A percentile compares a stretch with the other conserved stretches of the same genome.
Conservation (phyloP, 2,888 invertebrate genomes). For the Liposcelis brunnea region DNA sequence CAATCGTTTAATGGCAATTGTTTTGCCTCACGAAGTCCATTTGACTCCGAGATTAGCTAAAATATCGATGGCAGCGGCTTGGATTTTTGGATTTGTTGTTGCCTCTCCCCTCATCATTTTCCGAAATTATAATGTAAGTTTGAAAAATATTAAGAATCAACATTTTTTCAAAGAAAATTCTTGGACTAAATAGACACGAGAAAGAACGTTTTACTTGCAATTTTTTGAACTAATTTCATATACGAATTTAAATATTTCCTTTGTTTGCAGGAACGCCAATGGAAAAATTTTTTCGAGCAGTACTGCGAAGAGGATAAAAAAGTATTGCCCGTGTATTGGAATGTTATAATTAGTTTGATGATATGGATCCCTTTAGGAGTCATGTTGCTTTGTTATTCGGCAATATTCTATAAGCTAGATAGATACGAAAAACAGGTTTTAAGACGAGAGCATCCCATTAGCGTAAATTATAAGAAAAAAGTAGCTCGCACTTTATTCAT, state of each 20-base stretch:
- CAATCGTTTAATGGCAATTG: conserved; percentile 66
- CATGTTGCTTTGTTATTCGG: conserved; percentile 55
- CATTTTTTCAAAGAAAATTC: too few relatives aligned
- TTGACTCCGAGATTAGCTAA: conserved; percentile 45
- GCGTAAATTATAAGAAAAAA: conserved; percentile 43
- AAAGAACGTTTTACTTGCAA: too few relatives aligned
- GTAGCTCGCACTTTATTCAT: conserved; percentile 54
- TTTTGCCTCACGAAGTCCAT: conserved; percentile 50
- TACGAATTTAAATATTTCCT: too few relatives aligned
- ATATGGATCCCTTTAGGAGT: conserved; percentile 62
- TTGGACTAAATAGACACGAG: too few relatives aligned
- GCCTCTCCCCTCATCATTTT: conserved; percentile 47
- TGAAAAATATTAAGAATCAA: too few relatives aligned
- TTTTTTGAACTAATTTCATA: too few relatives aligned
- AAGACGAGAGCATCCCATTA: conserved; percentile 41
- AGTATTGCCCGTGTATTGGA: conserved; percentile 56
- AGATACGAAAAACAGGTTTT: conserved; percentile 43
- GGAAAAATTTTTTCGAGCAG: conserved; percentile 57
- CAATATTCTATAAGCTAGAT: conserved; percentile 47
- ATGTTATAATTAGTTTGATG: conserved; percentile 50
- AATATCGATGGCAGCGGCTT: conserved; percentile 43
- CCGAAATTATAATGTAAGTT: conserved; percentile 40
- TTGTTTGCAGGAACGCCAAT: conserved; percentile 40
- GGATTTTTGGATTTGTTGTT: conserved; percentile 44
- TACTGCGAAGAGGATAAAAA: conserved; percentile 53